phyloP scores from a whole-genome alignment of 2,113 vertebrate species.

The Erpornis zantholeuca region DNA sequence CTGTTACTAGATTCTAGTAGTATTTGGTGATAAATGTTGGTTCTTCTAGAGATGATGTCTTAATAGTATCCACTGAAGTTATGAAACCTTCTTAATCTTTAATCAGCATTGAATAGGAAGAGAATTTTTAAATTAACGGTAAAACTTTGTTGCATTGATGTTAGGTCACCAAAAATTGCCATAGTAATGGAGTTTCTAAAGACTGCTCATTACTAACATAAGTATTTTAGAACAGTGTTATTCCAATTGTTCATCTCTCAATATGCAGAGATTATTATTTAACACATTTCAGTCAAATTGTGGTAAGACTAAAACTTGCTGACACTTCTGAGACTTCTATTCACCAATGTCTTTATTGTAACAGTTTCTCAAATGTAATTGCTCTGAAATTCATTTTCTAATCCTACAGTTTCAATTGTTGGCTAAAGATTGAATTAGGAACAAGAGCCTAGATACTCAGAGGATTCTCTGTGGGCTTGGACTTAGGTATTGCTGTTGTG shows the following conservation, averaged over 20 bases:
- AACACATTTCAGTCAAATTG: not conserved
- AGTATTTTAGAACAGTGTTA: not conserved
- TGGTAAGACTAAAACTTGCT: not conserved
- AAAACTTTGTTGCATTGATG: not conserved
- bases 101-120: not conserved
- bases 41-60: not conserved
- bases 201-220: not conserved
- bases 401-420: constrained; percentile 27
- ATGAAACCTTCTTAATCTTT: not conserved
- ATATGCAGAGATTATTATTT: constrained; percentile 9
- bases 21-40: not conserved
- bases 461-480: not conserved
- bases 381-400: constrained; percentile 37
- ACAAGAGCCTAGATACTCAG: not conserved
- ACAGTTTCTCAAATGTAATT: constrained; percentile 40
- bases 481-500: not conserved
- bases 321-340: constrained; percentile 24
- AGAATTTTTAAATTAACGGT: not conserved
- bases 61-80: not conserved
- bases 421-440: constrained; percentile 29
- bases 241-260: not conserved
- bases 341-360: constrained; percentile 29
- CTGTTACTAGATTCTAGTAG: not conserved
- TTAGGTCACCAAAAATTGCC: not conserved
- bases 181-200: not conserved